phyloP scores from a whole-genome alignment of 2,113 vertebrate genomes.

The Corythornis vintsioides region DNA sequence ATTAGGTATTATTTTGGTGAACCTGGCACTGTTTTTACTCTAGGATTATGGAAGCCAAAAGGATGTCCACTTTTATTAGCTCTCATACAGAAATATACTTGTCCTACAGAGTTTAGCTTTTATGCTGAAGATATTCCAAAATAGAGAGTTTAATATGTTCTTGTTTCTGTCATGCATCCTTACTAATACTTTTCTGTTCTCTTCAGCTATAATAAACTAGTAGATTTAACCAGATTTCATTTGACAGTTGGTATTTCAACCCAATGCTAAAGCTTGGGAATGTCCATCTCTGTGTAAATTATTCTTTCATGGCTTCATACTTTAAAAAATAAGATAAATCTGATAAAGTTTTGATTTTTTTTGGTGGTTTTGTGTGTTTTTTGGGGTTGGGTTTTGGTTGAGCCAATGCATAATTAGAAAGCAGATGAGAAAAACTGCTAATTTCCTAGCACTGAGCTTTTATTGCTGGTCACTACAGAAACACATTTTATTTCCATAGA shows the following conservation, averaged over 20 bases:
- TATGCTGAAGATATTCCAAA: background rate
- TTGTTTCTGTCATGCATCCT: background rate
- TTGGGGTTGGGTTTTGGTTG: too few relatives aligned
- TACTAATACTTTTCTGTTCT: background rate
- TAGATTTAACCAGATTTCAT: background rate
- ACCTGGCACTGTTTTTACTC: background rate
- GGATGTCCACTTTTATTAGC: background rate
- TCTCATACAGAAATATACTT: background rate
- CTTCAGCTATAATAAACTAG: background rate
- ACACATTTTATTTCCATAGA: conserved; percentile 11
- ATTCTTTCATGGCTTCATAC: background rate
- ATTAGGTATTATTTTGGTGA: background rate
- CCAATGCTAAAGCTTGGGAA: background rate
- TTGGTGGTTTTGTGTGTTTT: too few relatives aligned
- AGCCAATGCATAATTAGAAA: background rate
- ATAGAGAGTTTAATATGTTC: background rate
- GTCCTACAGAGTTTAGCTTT: background rate
- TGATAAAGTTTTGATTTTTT: background rate
- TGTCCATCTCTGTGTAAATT: background rate
- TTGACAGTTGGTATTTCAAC: background rate
- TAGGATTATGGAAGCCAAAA: background rate
- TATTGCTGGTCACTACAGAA: background rate
- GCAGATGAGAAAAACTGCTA: background rate
- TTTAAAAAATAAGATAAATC: background rate
- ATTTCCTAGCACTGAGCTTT: background rate